Evolutionary conservation across 2,797 vertebrate species (phyloP).

Genomic region (Champsocephalus esox): DNA sequence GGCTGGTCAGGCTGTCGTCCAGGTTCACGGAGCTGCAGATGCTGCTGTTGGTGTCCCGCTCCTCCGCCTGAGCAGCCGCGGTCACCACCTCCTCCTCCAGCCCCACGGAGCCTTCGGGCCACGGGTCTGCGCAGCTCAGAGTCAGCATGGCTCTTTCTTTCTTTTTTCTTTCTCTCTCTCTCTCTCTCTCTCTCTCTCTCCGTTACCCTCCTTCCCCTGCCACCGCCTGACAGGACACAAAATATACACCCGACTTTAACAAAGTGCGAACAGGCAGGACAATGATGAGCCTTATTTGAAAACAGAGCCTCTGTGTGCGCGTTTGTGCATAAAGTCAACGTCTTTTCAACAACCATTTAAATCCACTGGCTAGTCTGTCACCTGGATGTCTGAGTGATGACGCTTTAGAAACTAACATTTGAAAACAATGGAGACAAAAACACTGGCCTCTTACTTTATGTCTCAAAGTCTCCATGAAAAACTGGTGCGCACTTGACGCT

Average conservation of each 20-base stretch:
- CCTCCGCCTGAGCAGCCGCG: constrained; percentile 72
- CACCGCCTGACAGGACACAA: constrained; percentile 38
- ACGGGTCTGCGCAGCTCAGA: constrained; percentile 76
- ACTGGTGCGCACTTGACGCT: constrained; percentile 41
- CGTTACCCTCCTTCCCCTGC: constrained; percentile 44
- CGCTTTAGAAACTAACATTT: background rate
- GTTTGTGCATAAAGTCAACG: constrained; percentile 3
- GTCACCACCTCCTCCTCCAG: constrained; percentile 79
- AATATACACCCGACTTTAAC: constrained; percentile 41
- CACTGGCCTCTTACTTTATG: background rate
- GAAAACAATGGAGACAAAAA: background rate
- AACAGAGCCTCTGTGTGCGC: constrained; percentile 34
- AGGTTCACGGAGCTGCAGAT: constrained; percentile 73
- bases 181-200: constrained; percentile 26
- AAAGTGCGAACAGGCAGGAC: constrained; percentile 26
- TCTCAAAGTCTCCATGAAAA: constrained; percentile 40
- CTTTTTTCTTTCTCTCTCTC: constrained; percentile 15
- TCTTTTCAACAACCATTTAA: background rate
- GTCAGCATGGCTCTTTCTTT: constrained; percentile 75
- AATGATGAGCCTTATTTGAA: constrained; percentile 40
- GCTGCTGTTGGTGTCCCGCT: constrained; percentile 57
- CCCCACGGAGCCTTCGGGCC: constrained; percentile 75
- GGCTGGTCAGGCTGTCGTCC: constrained; percentile 97
- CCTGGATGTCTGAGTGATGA: background rate
- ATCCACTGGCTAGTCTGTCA: background rate